Evolutionary conservation across 2,797 vertebrate genomes (phyloP), one percentile per base, ranked within the genome.

Genomic region (Acipenser ruthenus): DNA sequence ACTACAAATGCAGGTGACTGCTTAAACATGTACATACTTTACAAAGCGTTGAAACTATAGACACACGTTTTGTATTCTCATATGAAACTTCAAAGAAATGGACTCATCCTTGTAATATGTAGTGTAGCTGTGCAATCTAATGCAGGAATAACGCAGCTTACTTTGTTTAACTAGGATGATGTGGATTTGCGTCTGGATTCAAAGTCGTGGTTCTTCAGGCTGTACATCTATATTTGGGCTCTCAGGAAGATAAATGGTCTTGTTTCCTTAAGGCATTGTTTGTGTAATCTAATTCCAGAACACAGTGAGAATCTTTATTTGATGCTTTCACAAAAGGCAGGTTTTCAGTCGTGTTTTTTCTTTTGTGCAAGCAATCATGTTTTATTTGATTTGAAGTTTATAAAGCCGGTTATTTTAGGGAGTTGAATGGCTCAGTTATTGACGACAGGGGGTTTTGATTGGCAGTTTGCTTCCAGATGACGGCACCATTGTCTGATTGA

Each of bases 81-180:
- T 7, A 7, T 58, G 15, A 11, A 13, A 6, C 7, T 58, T n/a
- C 12, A 58, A 58, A 58, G 55, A 37, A 37, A 37, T 37, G 4
- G 37, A 37, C 37, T 37, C 76, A 64, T 77, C 65, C 71, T 72
- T 71, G 79, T 78, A 84, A 84, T 77, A 71, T 68, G 58, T 75
- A 68, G 58, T 66, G 63, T 78, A 82, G 70, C 71, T 60, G 52
- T 68, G 75, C 78, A 76, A 77, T 74, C 66, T 79, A 80, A 82
- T 80, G 78, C 75, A 67, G 74, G 79, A 85, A 84, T 72, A 81
- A 81, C 74, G 68, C 56, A 6, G 69, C 77, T 72, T 71, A 69
- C 77, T 84, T 75, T 86, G 71, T 86, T 87, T 87, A 82, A 86
- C 78, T 65, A 76, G 84, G 80, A 84, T 81, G 75, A 79, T 78